Conservation (phyloP, 2,113 vertebrate genomes). For the Perca fluviatilis region DNA sequence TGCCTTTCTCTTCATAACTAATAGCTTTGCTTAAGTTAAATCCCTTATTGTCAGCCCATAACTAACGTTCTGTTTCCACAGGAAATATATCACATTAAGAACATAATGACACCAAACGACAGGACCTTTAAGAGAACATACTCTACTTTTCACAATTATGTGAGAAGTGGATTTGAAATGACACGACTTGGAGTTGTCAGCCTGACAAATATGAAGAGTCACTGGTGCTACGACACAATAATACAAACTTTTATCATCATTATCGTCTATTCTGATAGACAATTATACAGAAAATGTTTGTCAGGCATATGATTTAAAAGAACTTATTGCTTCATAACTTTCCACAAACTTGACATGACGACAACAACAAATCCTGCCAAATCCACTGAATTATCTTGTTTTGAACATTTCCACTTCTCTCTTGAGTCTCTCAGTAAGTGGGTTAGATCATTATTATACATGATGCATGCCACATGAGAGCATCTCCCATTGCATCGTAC, state of each 20-base stretch:
- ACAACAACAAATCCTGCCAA: neutral
- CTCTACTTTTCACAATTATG: neutral
- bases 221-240: neutral
- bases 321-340: neutral
- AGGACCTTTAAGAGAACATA: neutral
- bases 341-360: neutral
- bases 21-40: neutral
- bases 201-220: neutral
- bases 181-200: neutral
- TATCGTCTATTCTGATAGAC: no score
- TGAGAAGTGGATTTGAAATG: neutral
- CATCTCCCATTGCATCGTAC: neutral
- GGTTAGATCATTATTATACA: neutral
- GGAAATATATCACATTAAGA: neutral
- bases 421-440: neutral
- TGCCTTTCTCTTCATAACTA: neutral
- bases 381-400: neutral
- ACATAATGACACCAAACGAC: neutral
- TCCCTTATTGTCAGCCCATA: neutral
- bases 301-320: neutral
- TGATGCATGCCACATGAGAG: neutral
- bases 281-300: neutral
- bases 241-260: neutral
- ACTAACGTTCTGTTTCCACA: neutral
- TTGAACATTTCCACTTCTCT: neutral